Base-by-base conservation (phyloP, 1,140 invertebrate genomes). In the Nasonia giraulti region DNA sequence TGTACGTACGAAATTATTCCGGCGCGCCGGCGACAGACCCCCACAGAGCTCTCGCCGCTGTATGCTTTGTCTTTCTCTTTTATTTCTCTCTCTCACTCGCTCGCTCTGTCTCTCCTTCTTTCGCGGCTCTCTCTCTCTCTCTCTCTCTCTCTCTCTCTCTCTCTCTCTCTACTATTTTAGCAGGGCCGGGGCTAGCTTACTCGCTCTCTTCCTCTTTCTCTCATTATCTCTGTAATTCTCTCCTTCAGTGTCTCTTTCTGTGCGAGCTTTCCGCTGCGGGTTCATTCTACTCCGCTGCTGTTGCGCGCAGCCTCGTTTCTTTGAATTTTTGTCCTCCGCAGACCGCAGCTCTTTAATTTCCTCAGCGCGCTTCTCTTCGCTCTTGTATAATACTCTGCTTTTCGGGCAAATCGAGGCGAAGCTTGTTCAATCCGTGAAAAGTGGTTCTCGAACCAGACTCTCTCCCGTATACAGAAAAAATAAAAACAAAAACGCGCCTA, bases 1-100 rank as follows among this genome's bases (percentile, higher is more conserved):
- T 17, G 66, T 68, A 50, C 74, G 76, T 44, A 80, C 62, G 12
- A 69, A 86, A 86, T 86, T 80, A 83, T 83, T 80, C 82, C 62
- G 71, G 44, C 74, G 69, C 69, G 37, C 27, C 23, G 12, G n/a
- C 44, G 47, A 75, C 80, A 50, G 80, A 77, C 74, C 73, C 79
- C 78, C 69, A 68, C 69, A 47, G 47, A 79, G 71, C 76, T 44
- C 76, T 44, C 6, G 40, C 1, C 7, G 10, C 40, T 44, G 10
- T 44, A 44, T 44, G 11, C n/a, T n/a, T n/a, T n/a, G n/a, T 33
- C 68, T 71, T 33, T 33, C 31, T 71, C 68, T 75, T 75, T 44
- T 75, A 17, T 75, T 20, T 80, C 66, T 80, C 3, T 17, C 33
- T n/a, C n/a, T n/a, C n/a, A 3, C 33, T 37, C 5, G 33, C 77